Percentiles rank a stretch among this genome's conserved stretches.
phyloP scores from a whole-genome alignment of 2,797 vertebrate genomes.

The Tenualosa thibaudeaui region DNA sequence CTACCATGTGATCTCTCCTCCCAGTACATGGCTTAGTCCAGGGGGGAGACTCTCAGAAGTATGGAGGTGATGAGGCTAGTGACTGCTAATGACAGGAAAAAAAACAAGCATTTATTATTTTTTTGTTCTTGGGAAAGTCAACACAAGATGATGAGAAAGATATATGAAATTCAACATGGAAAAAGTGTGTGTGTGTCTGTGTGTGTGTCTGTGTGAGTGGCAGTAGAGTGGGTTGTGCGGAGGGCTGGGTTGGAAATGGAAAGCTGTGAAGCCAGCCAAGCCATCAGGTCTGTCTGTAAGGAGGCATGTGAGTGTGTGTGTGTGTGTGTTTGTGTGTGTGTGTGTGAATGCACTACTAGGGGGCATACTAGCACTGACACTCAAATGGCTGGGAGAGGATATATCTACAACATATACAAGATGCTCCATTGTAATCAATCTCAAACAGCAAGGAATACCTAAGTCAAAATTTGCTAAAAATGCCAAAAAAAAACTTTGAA shows the following conservation, averaged over 20 bases:
- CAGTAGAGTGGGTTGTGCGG: neutral
- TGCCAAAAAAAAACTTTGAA: neutral
- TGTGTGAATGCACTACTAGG: constrained; percentile 22
- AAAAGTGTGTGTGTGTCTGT: neutral
- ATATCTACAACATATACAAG: neutral
- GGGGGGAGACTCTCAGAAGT: neutral
- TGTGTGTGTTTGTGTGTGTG: neutral
- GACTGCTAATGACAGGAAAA: too few relatives aligned
- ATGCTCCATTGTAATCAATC: constrained; percentile 2
- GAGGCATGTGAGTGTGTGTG: neutral
- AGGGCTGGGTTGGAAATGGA: constrained; percentile 52
- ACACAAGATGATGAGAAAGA: neutral
- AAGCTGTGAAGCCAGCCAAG: constrained; percentile 47
- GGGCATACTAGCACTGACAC: constrained; percentile 63
- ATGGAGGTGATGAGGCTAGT: neutral
- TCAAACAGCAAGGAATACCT: neutral
- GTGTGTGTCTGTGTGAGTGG: neutral
- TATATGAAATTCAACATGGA: constrained; percentile 41
- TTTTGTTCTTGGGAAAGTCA: neutral
- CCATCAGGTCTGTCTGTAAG: constrained; percentile 30
- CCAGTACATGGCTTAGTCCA: neutral
- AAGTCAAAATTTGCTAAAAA: neutral
- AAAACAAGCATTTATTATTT: neutral
- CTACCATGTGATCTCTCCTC: neutral
- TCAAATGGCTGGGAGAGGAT: constrained; percentile 47